Evolutionary conservation across 2,888 invertebrate species (phyloP).

Genomic region (Cerastis rubricosa): DNA sequence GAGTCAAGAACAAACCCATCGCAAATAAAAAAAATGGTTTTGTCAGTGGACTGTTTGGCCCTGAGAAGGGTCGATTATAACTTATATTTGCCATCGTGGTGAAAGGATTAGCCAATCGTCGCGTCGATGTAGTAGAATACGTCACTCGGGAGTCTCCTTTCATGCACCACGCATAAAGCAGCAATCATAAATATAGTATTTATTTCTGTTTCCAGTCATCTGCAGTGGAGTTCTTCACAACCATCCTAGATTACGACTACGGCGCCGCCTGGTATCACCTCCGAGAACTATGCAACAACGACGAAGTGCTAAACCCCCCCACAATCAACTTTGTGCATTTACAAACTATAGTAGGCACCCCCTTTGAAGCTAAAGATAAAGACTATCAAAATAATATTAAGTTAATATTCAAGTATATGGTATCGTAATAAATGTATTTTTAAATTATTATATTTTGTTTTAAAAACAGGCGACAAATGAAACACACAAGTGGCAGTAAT

Average conservation of each 20-base stretch:
- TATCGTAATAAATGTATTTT: slow-evolving; percentile 63
- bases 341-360: slow-evolving; percentile 75
- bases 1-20: too few relatives aligned
- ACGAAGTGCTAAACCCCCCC: slow-evolving; percentile 70
- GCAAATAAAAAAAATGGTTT: too few relatives aligned
- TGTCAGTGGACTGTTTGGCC: too few relatives aligned
- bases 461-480: slow-evolving; percentile 62
- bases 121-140: too few relatives aligned
- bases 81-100: too few relatives aligned
- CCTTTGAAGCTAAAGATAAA: slow-evolving; percentile 73
- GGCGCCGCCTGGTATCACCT: slow-evolving; percentile 82
- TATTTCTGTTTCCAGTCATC: slow-evolving; percentile 79
- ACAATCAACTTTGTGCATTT: slow-evolving; percentile 60
- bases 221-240: slow-evolving; percentile 90
- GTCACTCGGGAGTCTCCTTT: too few relatives aligned
- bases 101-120: too few relatives aligned
- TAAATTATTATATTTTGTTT: slow-evolving; percentile 26
- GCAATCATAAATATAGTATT: not conserved
- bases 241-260: slow-evolving; percentile 86
- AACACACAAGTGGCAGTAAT: slow-evolving; percentile 77
- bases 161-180: not conserved
- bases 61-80: too few relatives aligned
- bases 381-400: slow-evolving; percentile 78
- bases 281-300: slow-evolving; percentile 77
- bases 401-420: slow-evolving; percentile 76